These are phyloP conservation scores for Ceramica pisi DNA, from an alignment of 2,888 invertebrate species.

Conservation along the genomic window DNA sequence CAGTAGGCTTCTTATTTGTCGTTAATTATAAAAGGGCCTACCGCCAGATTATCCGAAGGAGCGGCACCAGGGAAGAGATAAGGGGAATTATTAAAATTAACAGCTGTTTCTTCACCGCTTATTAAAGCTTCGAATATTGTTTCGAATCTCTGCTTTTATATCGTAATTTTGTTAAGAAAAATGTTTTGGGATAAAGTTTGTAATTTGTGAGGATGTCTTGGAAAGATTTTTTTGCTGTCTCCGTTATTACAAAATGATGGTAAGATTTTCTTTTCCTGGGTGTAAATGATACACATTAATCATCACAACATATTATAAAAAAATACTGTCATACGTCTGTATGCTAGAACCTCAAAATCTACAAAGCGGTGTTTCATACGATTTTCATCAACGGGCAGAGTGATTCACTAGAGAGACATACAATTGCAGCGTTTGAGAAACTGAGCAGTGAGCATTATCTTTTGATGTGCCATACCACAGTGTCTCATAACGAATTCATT, in stretches of 20 bases:
- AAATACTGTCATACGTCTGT: no score
- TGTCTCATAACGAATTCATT: neutral
- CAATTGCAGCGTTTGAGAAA: no score
- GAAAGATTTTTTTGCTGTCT: neutral
- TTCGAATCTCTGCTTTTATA: constrained; percentile 39
- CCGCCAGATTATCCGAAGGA: constrained; percentile 64
- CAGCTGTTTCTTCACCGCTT: constrained; percentile 64
- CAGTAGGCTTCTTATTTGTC: constrained; percentile 64
- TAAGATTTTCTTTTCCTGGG: neutral
- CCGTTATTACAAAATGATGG: neutral
- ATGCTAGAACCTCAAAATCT: no score
- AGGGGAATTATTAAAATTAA: constrained; percentile 70
- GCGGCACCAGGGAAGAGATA: constrained; percentile 59
- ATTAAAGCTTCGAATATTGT: constrained; percentile 54
- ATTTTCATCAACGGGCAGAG: no score
- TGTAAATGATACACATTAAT: neutral
- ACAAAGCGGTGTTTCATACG: no score
- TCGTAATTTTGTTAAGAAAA: constrained; percentile 42
- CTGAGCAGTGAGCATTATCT: no score
- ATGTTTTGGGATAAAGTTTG: constrained; percentile 34
- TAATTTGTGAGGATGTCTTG: constrained; percentile 12
- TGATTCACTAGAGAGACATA: no score
- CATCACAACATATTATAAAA: no score
- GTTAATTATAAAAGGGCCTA: constrained; percentile 68
- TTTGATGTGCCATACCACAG: neutral